Percentiles rank a stretch among this genome's conserved stretches.
phyloP scores from a whole-genome alignment of 2,113 vertebrate species.

The Felis chaus region DNA sequence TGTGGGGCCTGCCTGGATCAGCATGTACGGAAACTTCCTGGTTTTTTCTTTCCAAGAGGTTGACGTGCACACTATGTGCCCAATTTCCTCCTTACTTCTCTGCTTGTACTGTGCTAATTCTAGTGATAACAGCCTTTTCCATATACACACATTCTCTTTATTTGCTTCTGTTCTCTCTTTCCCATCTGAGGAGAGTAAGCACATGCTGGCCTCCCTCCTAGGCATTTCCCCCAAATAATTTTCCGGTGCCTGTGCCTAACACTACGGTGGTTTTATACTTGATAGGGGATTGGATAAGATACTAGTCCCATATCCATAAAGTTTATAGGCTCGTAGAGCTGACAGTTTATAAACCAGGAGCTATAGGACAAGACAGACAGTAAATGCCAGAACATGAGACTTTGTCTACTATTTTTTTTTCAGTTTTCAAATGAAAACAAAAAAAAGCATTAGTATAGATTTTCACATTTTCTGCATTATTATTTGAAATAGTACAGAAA shows the following conservation, averaged over 20 bases:
- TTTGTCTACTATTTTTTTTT: not conserved
- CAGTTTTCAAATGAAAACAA: not conserved
- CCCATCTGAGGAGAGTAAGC: not conserved
- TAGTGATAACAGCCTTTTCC: not conserved
- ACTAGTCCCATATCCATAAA: not conserved
- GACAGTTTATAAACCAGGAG: not conserved
- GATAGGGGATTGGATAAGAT: not conserved
- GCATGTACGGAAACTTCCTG: not conserved
- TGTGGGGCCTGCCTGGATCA: not conserved
- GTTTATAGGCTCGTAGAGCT: not conserved
- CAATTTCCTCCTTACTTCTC: not conserved
- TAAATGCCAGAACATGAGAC: not conserved
- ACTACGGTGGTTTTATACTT: not conserved
- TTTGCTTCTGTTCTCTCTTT: not conserved
- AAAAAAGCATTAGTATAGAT: not conserved
- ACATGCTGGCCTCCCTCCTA: not conserved
- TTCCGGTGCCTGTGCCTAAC: rapidly evolving
- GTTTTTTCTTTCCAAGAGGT: not conserved
- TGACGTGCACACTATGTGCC: rapidly evolving
- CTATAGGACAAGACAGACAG: not conserved
- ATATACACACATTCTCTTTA: not conserved
- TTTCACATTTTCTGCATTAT: not conserved
- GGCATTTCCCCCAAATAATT: not conserved
- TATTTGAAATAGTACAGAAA: not conserved
- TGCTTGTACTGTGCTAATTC: not conserved